phyloP scores from a whole-genome alignment of 2,113 vertebrate genomes.

The Cacatua alba region DNA sequence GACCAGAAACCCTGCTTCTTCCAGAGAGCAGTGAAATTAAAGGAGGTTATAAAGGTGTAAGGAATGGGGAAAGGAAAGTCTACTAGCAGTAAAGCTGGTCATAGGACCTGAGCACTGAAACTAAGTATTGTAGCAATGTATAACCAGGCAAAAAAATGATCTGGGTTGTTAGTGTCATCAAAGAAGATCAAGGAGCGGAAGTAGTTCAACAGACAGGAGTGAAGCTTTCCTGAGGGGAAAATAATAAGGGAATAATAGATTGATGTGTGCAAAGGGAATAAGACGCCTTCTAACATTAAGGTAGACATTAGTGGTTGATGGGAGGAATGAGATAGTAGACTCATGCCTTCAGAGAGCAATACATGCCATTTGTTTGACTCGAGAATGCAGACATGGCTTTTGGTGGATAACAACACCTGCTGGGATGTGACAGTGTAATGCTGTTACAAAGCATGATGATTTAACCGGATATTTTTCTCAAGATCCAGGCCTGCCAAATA shows the following conservation, averaged over 20 bases:
- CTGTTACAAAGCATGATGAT: not conserved
- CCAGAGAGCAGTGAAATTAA: not conserved
- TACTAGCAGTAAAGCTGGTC: not conserved
- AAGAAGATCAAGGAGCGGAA: not conserved
- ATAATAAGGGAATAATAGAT: not conserved
- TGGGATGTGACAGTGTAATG: not conserved
- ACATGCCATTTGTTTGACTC: not conserved
- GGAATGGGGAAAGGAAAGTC: not conserved
- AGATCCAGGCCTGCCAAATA: not conserved
- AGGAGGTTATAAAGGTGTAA: not conserved
- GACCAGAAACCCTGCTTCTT: not conserved
- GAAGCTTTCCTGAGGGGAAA: not conserved
- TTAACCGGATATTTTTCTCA: not conserved
- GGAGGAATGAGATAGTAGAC: not conserved
- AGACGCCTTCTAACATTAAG: not conserved
- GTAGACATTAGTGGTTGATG: not conserved
- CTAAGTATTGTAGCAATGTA: not conserved
- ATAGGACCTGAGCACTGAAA: not conserved
- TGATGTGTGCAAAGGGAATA: not conserved
- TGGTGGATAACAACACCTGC: not conserved
- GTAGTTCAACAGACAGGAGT: not conserved
- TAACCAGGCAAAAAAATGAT: not conserved
- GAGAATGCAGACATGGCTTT: not conserved
- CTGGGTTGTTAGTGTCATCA: not conserved
- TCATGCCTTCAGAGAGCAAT: not conserved